These are phyloP conservation scores for Tragulus kanchil DNA, from an alignment of 2,113 vertebrate genomes.

Conservation along the genomic window DNA sequence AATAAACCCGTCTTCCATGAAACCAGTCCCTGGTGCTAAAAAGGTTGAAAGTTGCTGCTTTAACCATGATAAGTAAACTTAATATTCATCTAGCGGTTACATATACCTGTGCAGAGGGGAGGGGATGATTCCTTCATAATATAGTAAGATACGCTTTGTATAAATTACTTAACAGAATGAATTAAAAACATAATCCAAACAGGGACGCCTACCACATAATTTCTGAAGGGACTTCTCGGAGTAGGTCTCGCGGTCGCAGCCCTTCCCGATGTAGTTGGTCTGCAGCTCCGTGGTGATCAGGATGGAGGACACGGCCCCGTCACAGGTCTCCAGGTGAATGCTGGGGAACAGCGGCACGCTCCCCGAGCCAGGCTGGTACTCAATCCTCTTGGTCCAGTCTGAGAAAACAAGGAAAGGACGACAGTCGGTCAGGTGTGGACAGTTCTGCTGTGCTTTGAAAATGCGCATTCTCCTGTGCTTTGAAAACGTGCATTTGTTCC, in stretches of 20 bases:
- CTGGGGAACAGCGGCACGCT: constrained; percentile 95
- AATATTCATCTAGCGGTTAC: neutral
- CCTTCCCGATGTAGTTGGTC: constrained; percentile 95
- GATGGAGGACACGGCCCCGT: constrained; percentile 93
- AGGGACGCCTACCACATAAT: constrained; percentile 92
- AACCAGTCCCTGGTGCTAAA: neutral
- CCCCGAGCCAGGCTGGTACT: constrained; percentile 95
- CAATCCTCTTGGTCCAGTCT: constrained; percentile 96
- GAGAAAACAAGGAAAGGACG: constrained; percentile 37
- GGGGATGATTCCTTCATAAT: neutral
- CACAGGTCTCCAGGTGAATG: constrained; percentile 96
- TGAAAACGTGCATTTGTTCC: neutral
- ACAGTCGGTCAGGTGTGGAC: neutral
- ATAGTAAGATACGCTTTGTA: neutral
- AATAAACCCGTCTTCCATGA: neutral
- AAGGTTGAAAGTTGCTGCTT: neutral
- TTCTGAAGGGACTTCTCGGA: constrained; percentile 97
- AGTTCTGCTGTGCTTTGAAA: neutral
- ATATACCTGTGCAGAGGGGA: rapidly evolving
- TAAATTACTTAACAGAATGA: neutral
- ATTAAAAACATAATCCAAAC: neutral
- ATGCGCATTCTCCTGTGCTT: neutral
- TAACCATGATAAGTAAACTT: neutral
- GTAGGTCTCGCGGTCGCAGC: constrained; percentile 97
- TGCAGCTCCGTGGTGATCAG: constrained; percentile 94